Percentiles rank a stretch among this genome's conserved stretches.
phyloP scores from a whole-genome alignment of 2,888 invertebrate genomes.

The Trichogramma evanescens region DNA sequence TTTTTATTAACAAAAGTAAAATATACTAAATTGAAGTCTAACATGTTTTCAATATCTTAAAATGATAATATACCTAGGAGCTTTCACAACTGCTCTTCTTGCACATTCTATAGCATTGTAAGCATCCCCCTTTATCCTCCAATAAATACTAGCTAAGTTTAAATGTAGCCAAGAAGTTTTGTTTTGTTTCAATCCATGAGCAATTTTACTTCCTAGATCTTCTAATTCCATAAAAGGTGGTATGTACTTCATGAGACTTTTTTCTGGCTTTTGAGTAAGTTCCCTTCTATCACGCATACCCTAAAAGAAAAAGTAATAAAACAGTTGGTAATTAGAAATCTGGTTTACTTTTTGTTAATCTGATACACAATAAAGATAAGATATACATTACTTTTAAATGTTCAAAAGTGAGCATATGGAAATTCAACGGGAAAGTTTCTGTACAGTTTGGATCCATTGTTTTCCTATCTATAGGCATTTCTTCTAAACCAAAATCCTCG shows the following conservation, averaged over 20 bases:
- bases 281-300: slow-evolving; percentile 51
- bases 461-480: slow-evolving; percentile 39
- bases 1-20: neutral
- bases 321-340: neutral
- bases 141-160: slow-evolving; percentile 72
- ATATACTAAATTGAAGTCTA: neutral
- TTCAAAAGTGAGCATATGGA: slow-evolving; percentile 60
- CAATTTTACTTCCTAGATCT: slow-evolving; percentile 59
- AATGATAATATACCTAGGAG: slow-evolving; percentile 55
- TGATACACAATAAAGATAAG: too few relatives aligned
- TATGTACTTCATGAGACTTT: slow-evolving; percentile 48
- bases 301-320: slow-evolving; percentile 28
- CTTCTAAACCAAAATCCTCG: slow-evolving; percentile 34
- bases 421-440: slow-evolving; percentile 54
- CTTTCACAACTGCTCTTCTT: slow-evolving; percentile 66
- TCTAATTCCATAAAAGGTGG: slow-evolving; percentile 43
- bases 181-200: slow-evolving; percentile 58
- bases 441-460: slow-evolving; percentile 57
- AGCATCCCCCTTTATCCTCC: slow-evolving; percentile 68
- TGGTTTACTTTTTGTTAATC: too few relatives aligned
- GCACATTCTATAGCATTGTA: slow-evolving; percentile 75
- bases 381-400: slow-evolving; percentile 51
- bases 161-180: slow-evolving; percentile 72
- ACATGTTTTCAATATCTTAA: neutral
- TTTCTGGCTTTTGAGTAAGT: slow-evolving; percentile 51